phyloP scores from a whole-genome alignment of 2,888 invertebrate genomes.

The Mythimna vitellina region DNA sequence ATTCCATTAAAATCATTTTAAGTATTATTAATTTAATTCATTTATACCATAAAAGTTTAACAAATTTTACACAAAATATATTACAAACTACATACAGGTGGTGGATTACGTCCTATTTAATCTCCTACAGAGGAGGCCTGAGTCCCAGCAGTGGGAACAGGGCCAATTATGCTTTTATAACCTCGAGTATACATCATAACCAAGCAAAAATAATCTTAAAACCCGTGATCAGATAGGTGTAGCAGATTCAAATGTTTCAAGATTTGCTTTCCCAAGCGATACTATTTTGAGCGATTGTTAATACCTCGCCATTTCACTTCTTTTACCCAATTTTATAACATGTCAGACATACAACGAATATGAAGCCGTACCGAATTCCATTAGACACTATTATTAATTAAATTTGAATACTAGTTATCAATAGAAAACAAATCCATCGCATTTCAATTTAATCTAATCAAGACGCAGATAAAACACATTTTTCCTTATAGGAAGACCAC shows the following conservation, averaged over 20 bases:
- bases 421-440: not conserved
- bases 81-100: no score
- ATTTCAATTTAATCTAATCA: constrained; percentile 21
- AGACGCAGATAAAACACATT: constrained; percentile 15
- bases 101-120: no score
- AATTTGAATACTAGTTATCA: not conserved
- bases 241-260: not conserved
- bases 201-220: not conserved
- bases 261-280: not conserved
- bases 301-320: no score
- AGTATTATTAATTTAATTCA: no score
- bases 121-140: no score
- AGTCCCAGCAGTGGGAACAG: no score
- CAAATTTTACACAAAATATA: no score
- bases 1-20: no score
- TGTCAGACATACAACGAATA: not conserved
- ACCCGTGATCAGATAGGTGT: not conserved
- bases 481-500: constrained; percentile 50
- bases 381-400: not conserved
- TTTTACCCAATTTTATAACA: no score
- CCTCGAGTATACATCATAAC: constrained; percentile 7
- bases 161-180: not conserved
- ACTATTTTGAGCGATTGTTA: not conserved
- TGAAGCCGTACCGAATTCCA: no score
- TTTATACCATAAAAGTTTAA: no score